A percentile compares a stretch with the other conserved stretches of the same genome.
Conservation (phyloP, 2,113 vertebrate species). For the Pterocles burchelli region DNA sequence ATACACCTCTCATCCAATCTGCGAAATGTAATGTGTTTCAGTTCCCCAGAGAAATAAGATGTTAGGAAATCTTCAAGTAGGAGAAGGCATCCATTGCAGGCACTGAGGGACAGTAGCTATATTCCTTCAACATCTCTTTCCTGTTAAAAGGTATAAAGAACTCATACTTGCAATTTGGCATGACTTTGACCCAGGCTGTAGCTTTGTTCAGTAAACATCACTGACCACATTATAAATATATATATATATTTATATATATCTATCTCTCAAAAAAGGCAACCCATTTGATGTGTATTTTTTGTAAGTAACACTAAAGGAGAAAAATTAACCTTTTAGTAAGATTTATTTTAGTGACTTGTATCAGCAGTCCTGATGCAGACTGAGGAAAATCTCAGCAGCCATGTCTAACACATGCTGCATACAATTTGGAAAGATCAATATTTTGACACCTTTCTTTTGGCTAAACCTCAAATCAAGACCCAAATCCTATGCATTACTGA, state of each 20-base stretch:
- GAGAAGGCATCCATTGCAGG: background rate
- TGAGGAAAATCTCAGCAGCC: background rate
- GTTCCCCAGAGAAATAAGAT: background rate
- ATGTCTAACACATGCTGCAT: background rate
- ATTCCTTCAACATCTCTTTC: background rate
- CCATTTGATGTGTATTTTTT: background rate
- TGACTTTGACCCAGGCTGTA: background rate
- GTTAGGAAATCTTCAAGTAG: background rate
- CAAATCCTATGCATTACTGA: background rate
- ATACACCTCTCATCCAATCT: background rate
- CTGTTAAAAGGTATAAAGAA: background rate
- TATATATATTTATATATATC: accelerated
- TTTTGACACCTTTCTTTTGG: conserved; percentile 38
- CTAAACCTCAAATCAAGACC: background rate
- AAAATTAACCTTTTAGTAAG: background rate
- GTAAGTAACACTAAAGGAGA: background rate
- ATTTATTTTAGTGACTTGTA: background rate
- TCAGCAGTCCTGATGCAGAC: background rate
- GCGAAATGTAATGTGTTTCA: background rate
- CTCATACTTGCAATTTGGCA: background rate
- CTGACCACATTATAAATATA: background rate
- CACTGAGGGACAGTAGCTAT: background rate
- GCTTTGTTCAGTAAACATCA: background rate
- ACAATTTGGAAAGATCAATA: conserved; percentile 19
- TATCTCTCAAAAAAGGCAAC: background rate